Conservation (phyloP, 2,888 invertebrate genomes). For the Drosophila paramelanica region DNA sequence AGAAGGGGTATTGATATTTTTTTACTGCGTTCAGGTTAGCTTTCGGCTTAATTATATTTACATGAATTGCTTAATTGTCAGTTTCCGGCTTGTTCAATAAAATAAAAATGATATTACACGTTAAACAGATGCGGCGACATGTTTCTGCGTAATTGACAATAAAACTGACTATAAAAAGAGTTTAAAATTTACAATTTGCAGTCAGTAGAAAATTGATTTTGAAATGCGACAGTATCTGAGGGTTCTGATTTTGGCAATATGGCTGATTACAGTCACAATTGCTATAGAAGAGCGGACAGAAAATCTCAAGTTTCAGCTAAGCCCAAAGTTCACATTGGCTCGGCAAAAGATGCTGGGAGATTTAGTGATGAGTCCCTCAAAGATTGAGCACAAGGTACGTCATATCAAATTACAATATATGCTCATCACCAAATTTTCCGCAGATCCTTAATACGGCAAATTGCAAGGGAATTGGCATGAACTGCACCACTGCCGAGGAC, state of each 20-base stretch:
- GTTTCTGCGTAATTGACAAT: not conserved
- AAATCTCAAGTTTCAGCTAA: not conserved
- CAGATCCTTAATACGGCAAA: not conserved
- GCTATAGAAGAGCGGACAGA: not conserved
- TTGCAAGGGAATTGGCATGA: conserved; percentile 11
- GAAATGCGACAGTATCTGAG: not conserved
- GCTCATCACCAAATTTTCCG: not conserved
- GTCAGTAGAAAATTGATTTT: conserved; percentile 3
- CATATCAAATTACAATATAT: not conserved
- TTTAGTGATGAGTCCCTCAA: conserved; percentile 16
- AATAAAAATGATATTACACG: not conserved
- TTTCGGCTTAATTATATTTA: too few species aligned
- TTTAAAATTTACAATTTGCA: not conserved
- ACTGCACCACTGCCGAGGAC: conserved; percentile 11
- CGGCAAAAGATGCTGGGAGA: conserved; percentile 7
- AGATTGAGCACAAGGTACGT: not conserved
- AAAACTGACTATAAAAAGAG: conserved; percentile 3
- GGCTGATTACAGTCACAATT: not conserved
- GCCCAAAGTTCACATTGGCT: not conserved
- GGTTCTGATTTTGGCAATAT: not conserved
- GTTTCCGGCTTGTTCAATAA: not conserved
- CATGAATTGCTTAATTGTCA: not conserved
- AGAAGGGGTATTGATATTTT: too few species aligned
- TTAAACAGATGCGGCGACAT: not conserved
- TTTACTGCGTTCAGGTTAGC: too few species aligned